Evolutionary conservation across 2,797 vertebrate species (phyloP).

Genomic region (Eleutherodactylus coqui): DNA sequence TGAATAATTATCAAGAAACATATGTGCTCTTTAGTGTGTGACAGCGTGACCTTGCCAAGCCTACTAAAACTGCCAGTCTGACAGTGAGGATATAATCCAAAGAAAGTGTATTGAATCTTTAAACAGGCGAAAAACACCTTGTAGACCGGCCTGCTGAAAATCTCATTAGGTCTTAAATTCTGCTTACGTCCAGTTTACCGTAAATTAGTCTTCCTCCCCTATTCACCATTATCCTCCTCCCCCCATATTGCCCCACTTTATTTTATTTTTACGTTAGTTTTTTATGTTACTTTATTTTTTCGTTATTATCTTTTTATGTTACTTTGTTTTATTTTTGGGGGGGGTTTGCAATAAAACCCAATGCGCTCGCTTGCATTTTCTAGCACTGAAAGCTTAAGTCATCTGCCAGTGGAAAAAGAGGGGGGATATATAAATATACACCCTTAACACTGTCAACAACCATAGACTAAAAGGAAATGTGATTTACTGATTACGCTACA

Average conservation of each 20-base stretch:
- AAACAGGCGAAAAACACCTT: slow-evolving; percentile 55
- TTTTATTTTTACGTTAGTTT: slow-evolving; percentile 25
- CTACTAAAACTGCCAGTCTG: slow-evolving; percentile 56
- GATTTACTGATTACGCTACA: slow-evolving; percentile 35
- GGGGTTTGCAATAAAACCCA: too few species aligned
- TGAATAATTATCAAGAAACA: slow-evolving; percentile 58
- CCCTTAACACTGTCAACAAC: not conserved
- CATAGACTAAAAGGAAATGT: slow-evolving; percentile 49
- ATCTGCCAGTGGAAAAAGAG: slow-evolving; percentile 2
- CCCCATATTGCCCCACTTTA: slow-evolving; percentile 11
- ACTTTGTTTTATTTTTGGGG: too few species aligned
- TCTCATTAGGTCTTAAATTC: slow-evolving; percentile 56
- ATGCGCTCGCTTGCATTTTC: not conserved
- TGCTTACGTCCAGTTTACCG: slow-evolving; percentile 40
- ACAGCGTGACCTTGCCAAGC: slow-evolving; percentile 54
- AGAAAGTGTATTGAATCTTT: slow-evolving; percentile 52
- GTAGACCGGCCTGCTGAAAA: slow-evolving; percentile 53
- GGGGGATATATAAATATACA: not conserved
- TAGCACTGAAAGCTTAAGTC: not conserved
- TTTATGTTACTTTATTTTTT: too few species aligned
- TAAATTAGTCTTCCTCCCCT: slow-evolving; percentile 39
- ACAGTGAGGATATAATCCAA: slow-evolving; percentile 54
- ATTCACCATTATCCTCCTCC: not conserved
- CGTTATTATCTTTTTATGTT: too few species aligned
- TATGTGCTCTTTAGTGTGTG: slow-evolving; percentile 61